Evolutionary conservation across 2,797 vertebrate genomes (phyloP).

Genomic region (Holocentrus rufus): DNA sequence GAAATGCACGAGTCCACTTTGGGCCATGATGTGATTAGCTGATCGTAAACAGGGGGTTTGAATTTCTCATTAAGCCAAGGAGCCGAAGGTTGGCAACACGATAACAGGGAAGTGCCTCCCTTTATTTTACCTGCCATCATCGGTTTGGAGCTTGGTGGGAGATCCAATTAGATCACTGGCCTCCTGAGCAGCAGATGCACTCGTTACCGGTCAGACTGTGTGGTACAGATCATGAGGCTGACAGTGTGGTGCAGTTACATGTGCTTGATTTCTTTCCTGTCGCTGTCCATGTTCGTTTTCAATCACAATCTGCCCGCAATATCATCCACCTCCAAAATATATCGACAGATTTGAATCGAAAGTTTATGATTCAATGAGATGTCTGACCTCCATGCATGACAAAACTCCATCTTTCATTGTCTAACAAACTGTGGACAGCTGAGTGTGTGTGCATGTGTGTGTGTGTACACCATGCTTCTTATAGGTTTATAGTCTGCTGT

Average conservation of each 20-base stretch:
- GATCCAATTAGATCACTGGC: slow-evolving; percentile 1
- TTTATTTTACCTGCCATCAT: neutral
- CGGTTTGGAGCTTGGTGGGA: neutral
- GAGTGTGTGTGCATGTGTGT: too few relatives aligned
- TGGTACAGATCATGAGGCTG: too few relatives aligned
- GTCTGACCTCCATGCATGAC: neutral
- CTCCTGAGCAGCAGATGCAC: neutral
- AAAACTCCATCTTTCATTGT: neutral
- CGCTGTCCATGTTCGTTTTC: too few relatives aligned
- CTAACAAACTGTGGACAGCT: neutral
- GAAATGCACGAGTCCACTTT: too few relatives aligned
- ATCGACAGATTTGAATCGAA: too few relatives aligned
- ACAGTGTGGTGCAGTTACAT: too few relatives aligned
- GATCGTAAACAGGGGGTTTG: neutral
- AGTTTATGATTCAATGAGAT: neutral
- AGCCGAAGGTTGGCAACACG: neutral
- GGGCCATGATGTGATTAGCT: neutral
- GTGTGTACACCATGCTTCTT: too few relatives aligned
- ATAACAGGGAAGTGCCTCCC: neutral
- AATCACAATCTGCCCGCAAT: too few relatives aligned
- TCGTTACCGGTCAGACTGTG: too few relatives aligned
- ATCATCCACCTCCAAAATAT: too few relatives aligned
- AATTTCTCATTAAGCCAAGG: slow-evolving; percentile 8
- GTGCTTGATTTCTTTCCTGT: too few relatives aligned
- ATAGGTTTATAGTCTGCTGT: too few relatives aligned